Evolutionary conservation across 2,113 vertebrate species (phyloP), one percentile per base, ranked within the genome.

Genomic region (Marcusenius ussheri): DNA sequence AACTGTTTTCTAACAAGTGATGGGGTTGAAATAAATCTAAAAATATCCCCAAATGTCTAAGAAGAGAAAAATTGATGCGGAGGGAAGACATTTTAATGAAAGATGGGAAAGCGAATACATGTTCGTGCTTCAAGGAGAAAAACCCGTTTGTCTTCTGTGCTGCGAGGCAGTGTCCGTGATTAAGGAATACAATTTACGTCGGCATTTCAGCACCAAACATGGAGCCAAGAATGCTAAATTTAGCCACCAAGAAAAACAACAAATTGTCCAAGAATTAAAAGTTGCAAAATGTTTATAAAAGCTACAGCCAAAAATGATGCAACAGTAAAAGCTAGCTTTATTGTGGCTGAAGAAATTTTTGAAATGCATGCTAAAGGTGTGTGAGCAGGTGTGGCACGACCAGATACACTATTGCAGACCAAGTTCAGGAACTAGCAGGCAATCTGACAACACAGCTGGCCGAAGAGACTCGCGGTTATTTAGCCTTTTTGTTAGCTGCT

Each of bases 321-420:
- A 2, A 85, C 89, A 42, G 89, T 93, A 88, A 93, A 92, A 93
- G 92, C 90, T 49, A 91, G 90, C 90, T 93, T 92, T 88, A 93
- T 92, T 88, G 92, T 92, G 86, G 91, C 91, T 93, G 92, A 94
- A 92, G n/a, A 94, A 92, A 92, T 91, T 45, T 45, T 45, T 45
- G 0, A 45, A 45, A 45, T 92, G 91, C 80, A 89, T 92, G 91
- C 87, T 92, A 24, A 90, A 93, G 84, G 92, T 93, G 0, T 93
- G 91, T 93, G 91, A 92, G 89, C 91, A 92, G 90, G 91, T 94
- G 83, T 93, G 90, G 7, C 92, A 91, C 5, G 88, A 94, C 24
- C 91, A 93, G 90, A 50, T 83, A 91, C 91, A 93, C 92, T n/a
- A 92, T 93, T 27, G 46, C 89, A 4, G 66, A 93, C 90, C 45